These are phyloP conservation scores for Aphelenchoides avenae DNA, from an alignment of 1,140 invertebrate species.

Conservation along the genomic window DNA sequence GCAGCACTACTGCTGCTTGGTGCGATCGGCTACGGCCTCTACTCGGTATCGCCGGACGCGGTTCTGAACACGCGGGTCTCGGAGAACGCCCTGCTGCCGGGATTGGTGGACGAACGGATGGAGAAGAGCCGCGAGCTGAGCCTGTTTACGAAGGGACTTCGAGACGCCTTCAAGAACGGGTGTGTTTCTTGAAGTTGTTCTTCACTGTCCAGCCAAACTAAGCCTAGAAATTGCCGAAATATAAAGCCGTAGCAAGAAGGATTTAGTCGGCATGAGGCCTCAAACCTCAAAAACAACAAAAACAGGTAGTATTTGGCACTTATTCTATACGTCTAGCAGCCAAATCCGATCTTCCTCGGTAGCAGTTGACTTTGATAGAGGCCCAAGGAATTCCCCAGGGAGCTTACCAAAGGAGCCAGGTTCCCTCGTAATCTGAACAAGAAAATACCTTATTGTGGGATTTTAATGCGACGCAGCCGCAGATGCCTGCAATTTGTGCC, in stretches of 20 bases:
- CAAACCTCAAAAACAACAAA: too few species aligned
- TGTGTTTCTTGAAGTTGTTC: not conserved
- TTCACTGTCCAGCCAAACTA: not conserved
- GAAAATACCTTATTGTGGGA: too few species aligned
- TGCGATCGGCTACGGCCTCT: not conserved
- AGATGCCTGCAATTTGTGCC: too few species aligned
- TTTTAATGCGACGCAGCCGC: too few species aligned
- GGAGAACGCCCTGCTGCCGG: conserved; percentile 24
- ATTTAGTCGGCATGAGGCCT: too few species aligned
- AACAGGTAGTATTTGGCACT: too few species aligned
- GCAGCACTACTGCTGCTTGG: not conserved
- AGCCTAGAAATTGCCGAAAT: conserved; percentile 8
- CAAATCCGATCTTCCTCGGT: too few species aligned
- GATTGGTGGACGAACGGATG: conserved; percentile 20
- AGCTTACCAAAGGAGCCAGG: too few species aligned
- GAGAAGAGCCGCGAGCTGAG: not conserved
- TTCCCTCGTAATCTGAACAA: too few species aligned
- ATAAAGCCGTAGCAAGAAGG: not conserved
- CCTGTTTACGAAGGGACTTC: conserved; percentile 9
- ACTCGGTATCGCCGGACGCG: not conserved
- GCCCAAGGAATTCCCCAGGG: too few species aligned
- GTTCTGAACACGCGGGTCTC: conserved; percentile 31
- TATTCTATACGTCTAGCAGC: too few species aligned
- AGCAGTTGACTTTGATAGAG: too few species aligned
- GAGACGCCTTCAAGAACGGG: not conserved